These are phyloP conservation scores for Odocoileus hemionus DNA, from an alignment of 2,113 vertebrate genomes.

Conservation along the genomic window DNA sequence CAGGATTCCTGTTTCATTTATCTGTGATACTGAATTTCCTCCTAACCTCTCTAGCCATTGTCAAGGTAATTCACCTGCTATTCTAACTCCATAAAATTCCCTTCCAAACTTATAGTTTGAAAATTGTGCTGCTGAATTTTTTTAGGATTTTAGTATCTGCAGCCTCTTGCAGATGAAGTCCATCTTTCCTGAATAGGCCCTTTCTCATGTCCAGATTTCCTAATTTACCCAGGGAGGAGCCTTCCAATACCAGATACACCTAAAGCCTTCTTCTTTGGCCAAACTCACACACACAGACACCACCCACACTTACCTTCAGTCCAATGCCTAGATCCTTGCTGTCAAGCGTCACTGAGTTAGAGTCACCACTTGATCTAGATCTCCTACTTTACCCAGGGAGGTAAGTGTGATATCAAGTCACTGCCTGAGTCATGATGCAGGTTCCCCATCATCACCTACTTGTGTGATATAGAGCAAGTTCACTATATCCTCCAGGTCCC, in stretches of 20 bases:
- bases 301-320: background rate
- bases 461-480: background rate
- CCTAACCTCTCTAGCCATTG: background rate
- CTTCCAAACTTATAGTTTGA: background rate
- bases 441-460: background rate
- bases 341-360: background rate
- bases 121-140: background rate
- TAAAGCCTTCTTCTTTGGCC: background rate
- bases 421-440: background rate
- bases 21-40: background rate
- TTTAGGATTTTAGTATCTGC: background rate
- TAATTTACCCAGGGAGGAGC: background rate
- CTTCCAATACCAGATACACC: background rate
- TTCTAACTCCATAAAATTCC: background rate
- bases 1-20: background rate
- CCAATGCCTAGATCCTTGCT: background rate
- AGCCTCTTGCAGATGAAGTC: slow-evolving; percentile 15
- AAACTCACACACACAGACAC: background rate
- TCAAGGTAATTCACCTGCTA: background rate
- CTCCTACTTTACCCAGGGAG: background rate
- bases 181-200: background rate
- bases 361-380: background rate
- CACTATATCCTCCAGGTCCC: background rate
- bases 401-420: background rate
- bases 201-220: background rate